Conservation (phyloP, 2,113 vertebrate genomes). For the Australoheros scitulus region DNA sequence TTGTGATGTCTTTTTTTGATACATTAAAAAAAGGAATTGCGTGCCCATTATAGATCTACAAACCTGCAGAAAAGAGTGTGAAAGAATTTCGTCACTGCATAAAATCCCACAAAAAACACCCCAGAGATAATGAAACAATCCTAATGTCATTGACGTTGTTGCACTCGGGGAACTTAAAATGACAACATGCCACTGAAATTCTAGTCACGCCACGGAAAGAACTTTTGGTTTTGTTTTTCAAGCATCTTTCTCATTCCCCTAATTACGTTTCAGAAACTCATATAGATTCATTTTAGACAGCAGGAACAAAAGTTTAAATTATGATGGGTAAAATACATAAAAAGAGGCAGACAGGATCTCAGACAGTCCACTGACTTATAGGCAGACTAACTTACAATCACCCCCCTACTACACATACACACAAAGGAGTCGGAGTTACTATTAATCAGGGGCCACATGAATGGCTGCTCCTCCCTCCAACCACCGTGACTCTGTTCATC, state of each 20-base stretch:
- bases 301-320: neutral
- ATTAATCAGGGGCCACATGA: slow-evolving; percentile 65
- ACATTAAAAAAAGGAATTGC: neutral
- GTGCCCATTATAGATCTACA: neutral
- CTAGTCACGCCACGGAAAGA: neutral
- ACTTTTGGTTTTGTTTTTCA: slow-evolving; percentile 38
- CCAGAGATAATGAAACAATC: neutral
- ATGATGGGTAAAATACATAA: neutral
- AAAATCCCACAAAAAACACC: neutral
- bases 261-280: neutral
- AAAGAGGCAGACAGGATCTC: slow-evolving; percentile 11
- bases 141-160: neutral
- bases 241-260: slow-evolving; percentile 5
- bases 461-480: slow-evolving; percentile 54
- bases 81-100: neutral
- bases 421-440: slow-evolving; percentile 41
- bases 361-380: slow-evolving; percentile 41
- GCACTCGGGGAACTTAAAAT: neutral
- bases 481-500: slow-evolving; percentile 48
- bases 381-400: slow-evolving; percentile 46
- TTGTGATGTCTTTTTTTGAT: neutral
- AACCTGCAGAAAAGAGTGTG: neutral
- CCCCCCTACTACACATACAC: slow-evolving; percentile 1
- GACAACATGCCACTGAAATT: neutral
- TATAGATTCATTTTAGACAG: neutral